Evolutionary conservation across 2,113 vertebrate species (phyloP), one percentile per base, ranked within the genome.

Genomic region (Syrrhaptes paradoxus): DNA sequence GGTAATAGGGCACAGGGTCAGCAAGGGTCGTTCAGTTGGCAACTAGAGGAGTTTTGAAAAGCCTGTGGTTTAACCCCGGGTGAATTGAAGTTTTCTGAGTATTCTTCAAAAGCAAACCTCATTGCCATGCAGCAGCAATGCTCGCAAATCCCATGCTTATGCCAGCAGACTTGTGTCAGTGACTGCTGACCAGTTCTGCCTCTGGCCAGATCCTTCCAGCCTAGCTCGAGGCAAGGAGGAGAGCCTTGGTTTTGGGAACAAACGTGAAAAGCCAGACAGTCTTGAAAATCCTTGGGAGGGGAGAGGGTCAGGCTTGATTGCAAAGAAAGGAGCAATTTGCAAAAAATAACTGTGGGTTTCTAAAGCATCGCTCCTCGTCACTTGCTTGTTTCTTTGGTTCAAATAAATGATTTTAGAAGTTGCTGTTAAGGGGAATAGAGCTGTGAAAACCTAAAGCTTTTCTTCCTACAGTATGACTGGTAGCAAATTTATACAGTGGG

Each of bases 101-200:
- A 1, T 57, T 74, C 68, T 19, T 28, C 73, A 28, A 29, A 66
- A 81, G 59, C 77, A 38, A 31, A 66, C 26, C 84, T 48, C 17
- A 1, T 43, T 48, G 45, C 34, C 11, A 8, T 9, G 81, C 68
- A 34, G 80, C 80, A 52, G 73, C 63, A 9, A 11, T 0, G 38
- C 63, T 70, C 46, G 21, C 77, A 61, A 54, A 81, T 34, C 57
- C 49, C 24, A 2, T 1, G 4, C 8, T 54, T 13, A 54, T 41
- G 11, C 26, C 6, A 25, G 21, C 54, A 70, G 62, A 14, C 17
- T 55, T 0, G 0, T 4, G 9, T 7, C 32, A 5, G 43, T 4
- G 72, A 7, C 31, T 82, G 54, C 43, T 51, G 71, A 34, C 32
- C 66, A n/a, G 38, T 58, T 55, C 52, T 96, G 76, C 58, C 76